phyloP scores from a whole-genome alignment of 2,888 invertebrate species.

The Dynastes maya region DNA sequence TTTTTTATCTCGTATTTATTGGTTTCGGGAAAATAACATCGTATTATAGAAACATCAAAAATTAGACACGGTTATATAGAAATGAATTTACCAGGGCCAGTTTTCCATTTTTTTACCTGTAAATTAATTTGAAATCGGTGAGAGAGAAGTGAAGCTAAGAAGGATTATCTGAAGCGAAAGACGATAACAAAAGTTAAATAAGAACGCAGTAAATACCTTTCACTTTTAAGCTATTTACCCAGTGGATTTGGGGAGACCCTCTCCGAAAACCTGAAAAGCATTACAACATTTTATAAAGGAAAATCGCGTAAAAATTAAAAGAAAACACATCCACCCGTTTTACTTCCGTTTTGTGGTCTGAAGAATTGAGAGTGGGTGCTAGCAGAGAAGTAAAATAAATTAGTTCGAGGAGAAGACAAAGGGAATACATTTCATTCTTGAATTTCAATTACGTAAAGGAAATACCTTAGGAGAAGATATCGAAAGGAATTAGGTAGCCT shows the following conservation, averaged over 20 bases:
- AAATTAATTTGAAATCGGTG: no score
- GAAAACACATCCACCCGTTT: conserved; percentile 30
- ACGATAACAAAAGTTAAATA: conserved; percentile 19
- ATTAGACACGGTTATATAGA: conserved; percentile 7
- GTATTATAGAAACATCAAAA: conserved; percentile 21
- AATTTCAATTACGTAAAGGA: conserved; percentile 42
- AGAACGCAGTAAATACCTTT: conserved; percentile 1
- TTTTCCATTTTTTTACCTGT: background rate
- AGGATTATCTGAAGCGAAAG: conserved; percentile 17
- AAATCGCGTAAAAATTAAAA: conserved; percentile 40
- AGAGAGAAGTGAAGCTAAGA: background rate
- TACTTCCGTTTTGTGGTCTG: background rate
- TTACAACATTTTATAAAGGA: conserved; percentile 17
- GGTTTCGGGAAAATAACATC: background rate
- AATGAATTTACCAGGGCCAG: background rate
- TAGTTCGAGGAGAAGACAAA: conserved; percentile 30
- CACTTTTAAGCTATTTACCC: conserved; percentile 27
- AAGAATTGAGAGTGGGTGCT: background rate
- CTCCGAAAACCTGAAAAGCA: background rate
- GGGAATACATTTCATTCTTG: conserved; percentile 37
- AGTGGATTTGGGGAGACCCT: background rate
- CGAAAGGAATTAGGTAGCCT: conserved; percentile 11
- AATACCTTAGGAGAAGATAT: conserved; percentile 25
- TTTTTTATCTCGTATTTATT: background rate
- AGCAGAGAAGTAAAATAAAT: conserved; percentile 29